Conservation (phyloP, 2,888 invertebrate genomes). For the Plutella xylostella region DNA sequence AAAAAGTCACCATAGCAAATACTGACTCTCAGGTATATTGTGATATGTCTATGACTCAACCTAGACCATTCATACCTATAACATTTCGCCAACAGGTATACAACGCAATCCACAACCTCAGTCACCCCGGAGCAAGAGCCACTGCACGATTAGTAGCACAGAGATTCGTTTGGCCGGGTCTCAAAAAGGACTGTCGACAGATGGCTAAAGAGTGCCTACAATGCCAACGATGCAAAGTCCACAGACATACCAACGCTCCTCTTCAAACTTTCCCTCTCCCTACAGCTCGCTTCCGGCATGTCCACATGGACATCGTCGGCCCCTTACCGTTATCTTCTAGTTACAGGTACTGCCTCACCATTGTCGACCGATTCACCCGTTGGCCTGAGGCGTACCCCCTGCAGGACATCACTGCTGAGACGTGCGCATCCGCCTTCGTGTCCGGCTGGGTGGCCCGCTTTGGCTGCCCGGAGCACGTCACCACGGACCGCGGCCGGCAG, state of each 20-base stretch:
- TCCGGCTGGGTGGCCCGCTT: conserved; percentile 33
- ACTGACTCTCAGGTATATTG: not conserved
- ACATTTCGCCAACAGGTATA: conserved; percentile 11
- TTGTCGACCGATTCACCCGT: conserved; percentile 27
- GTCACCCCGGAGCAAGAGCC: conserved; percentile 16
- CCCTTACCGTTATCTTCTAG: conserved; percentile 30
- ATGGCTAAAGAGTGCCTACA: conserved; percentile 24
- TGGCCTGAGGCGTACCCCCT: conserved; percentile 32
- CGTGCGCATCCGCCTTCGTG: conserved; percentile 27
- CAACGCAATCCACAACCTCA: conserved; percentile 12
- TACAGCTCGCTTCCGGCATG: conserved; percentile 29
- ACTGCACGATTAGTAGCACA: conserved; percentile 14
- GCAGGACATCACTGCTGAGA: conserved; percentile 25
- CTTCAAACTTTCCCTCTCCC: conserved; percentile 17
- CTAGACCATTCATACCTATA: conserved; percentile 15
- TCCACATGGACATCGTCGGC: conserved; percentile 45
- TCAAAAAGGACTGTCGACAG: conserved; percentile 15
- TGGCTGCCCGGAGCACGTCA: conserved; percentile 28
- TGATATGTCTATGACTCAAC: not conserved
- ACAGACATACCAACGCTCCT: conserved; percentile 21
- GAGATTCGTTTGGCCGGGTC: conserved; percentile 19
- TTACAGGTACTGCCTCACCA: conserved; percentile 29
- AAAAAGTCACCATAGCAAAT: not conserved
- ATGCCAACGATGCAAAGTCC: conserved; percentile 31
- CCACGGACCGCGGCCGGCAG: conserved; percentile 35